Evolutionary conservation across 2,888 invertebrate species (phyloP).

Genomic region (Nephrotoma guestfalica): DNA sequence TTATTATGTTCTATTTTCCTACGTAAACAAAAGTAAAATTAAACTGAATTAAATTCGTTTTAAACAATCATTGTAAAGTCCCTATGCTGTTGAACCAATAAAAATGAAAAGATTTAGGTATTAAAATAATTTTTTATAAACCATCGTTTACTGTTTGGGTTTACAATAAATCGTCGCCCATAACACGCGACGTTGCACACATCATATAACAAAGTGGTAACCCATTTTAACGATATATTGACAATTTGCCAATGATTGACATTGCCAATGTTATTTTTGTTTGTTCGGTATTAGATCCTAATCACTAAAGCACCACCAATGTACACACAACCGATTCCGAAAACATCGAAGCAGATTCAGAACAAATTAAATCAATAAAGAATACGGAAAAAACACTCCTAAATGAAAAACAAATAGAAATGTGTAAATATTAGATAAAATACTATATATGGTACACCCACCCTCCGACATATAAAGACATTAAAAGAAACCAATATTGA

Average conservation of each 20-base stretch:
- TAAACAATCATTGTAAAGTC: too few species aligned
- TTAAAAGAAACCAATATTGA: background rate
- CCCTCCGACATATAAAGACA: too few species aligned
- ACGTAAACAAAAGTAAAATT: too few species aligned
- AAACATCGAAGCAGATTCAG: background rate
- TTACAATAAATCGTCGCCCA: background rate
- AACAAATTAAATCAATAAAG: background rate
- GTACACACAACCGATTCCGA: background rate
- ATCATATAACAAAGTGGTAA: background rate
- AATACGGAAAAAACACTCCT: background rate
- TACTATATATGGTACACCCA: background rate
- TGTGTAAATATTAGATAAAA: background rate
- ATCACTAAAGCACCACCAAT: background rate
- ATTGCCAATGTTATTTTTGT: background rate
- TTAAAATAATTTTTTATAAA: too few species aligned
- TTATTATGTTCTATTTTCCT: too few species aligned
- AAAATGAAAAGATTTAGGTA: too few species aligned
- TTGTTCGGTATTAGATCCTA: background rate
- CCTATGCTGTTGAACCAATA: too few species aligned
- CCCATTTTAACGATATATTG: background rate
- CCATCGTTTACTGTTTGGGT: background rate
- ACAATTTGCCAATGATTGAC: background rate
- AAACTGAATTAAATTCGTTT: too few species aligned
- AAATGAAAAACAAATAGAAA: background rate
- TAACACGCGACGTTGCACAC: background rate